phyloP scores from a whole-genome alignment of 2,888 invertebrate species.

The Tipula confusa region DNA sequence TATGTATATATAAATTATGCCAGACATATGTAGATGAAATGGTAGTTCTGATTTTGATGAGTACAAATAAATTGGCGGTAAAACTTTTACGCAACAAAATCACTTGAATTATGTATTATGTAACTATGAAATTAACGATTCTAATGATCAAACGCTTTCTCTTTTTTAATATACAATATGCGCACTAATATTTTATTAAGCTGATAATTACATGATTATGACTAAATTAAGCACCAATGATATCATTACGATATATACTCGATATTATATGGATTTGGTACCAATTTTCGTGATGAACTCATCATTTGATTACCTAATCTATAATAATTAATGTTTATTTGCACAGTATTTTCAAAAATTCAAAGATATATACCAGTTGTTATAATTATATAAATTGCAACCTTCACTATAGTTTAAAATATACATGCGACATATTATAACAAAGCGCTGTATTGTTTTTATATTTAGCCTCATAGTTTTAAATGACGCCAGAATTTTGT shows the following conservation, averaged over 20 bases:
- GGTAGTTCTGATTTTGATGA: background rate
- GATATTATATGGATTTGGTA: background rate
- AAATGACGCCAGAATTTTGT: background rate
- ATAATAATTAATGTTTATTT: background rate
- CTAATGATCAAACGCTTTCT: background rate
- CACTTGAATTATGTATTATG: background rate
- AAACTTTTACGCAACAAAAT: too few species aligned
- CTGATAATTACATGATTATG: background rate
- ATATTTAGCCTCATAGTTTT: background rate
- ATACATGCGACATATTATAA: background rate
- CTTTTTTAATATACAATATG: background rate
- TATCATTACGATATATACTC: background rate
- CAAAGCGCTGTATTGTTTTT: background rate
- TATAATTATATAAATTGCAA: slow-evolving; percentile 8
- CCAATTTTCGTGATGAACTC: background rate
- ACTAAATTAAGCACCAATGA: background rate
- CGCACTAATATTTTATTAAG: background rate
- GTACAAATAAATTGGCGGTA: background rate
- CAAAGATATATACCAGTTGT: background rate
- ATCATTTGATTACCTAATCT: background rate
- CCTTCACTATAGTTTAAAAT: background rate
- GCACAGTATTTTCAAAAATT: background rate
- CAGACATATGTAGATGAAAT: background rate
- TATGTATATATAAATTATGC: background rate
- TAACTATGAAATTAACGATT: background rate